Conservation (phyloP, 2,113 vertebrate genomes). For the Ameiurus melas region DNA sequence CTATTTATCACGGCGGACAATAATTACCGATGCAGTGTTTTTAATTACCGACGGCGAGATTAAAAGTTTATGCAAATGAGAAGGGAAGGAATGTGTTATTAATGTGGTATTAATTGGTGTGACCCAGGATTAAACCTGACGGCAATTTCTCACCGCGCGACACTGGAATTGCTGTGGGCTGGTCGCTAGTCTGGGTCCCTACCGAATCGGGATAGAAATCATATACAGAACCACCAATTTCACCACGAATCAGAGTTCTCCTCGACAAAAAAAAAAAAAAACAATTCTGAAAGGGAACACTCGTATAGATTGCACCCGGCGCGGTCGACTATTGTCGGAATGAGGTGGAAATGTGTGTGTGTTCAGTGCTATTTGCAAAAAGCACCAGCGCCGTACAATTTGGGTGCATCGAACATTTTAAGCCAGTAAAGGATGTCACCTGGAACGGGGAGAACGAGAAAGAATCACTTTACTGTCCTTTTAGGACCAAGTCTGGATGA, state of each 20-base stretch:
- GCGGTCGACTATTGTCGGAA: not conserved
- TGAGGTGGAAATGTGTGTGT: not conserved
- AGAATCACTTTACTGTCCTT: not conserved
- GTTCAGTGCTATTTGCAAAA: not conserved
- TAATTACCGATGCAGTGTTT: conserved; percentile 8
- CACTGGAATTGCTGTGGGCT: not conserved
- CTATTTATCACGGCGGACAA: conserved; percentile 10
- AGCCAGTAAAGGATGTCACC: not conserved
- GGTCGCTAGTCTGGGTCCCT: not conserved
- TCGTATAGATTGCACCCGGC: not conserved
- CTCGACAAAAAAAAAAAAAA: not conserved
- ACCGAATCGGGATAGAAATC: not conserved
- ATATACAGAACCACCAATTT: not conserved
- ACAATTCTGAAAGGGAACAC: not conserved
- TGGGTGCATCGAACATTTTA: not conserved
- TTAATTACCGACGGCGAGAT: conserved; percentile 11
- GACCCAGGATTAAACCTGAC: not conserved
- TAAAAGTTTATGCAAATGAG: not conserved
- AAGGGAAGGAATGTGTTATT: not conserved
- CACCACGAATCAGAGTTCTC: not conserved
- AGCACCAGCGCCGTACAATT: not conserved
- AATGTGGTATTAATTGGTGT: not conserved
- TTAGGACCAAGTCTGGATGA: not conserved
- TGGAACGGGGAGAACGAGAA: not conserved
- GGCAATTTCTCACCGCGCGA: not conserved